Percentiles rank a stretch among this genome's conserved stretches.
phyloP scores from a whole-genome alignment of 92 coral and sea anemone species.

The Actinostola sp. region DNA sequence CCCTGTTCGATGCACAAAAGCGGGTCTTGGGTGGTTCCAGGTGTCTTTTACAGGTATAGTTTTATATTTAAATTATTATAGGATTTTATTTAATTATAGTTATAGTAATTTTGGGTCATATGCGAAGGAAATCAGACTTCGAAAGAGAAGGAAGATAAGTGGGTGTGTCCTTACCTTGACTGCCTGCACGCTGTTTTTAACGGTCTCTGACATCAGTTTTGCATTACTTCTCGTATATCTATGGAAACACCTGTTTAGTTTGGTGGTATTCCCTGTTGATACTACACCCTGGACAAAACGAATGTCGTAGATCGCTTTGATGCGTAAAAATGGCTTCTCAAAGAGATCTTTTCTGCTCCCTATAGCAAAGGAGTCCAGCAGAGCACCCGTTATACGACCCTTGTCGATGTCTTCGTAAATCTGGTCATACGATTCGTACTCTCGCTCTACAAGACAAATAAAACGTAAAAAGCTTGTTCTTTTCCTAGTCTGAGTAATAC shows the following conservation, averaged over 20 bases:
- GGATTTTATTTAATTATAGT: no score
- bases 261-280: slow-evolving; percentile 61
- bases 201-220: slow-evolving; percentile 41
- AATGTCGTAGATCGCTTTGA: slow-evolving; percentile 65
- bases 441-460: slow-evolving; percentile 14
- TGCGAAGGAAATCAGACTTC: no score
- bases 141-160: not conserved
- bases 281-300: slow-evolving; percentile 63
- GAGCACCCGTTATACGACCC: slow-evolving; percentile 58
- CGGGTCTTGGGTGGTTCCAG: no score
- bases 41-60: no score
- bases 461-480: not conserved
- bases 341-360: slow-evolving; percentile 74
- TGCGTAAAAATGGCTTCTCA: slow-evolving; percentile 60
- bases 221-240: slow-evolving; percentile 51
- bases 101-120: no score
- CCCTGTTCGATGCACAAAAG: no score
- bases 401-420: slow-evolving; percentile 65
- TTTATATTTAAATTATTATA: no score
- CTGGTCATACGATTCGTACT: slow-evolving; percentile 63
- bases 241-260: slow-evolving; percentile 65
- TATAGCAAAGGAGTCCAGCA: slow-evolving; percentile 67
- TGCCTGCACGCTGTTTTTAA: slow-evolving; percentile 49
- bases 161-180: slow-evolving; percentile 43
- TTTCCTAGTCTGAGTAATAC: no score